phyloP scores from a whole-genome alignment of 2,113 vertebrate genomes.

The Falcunculus frontatus region DNA sequence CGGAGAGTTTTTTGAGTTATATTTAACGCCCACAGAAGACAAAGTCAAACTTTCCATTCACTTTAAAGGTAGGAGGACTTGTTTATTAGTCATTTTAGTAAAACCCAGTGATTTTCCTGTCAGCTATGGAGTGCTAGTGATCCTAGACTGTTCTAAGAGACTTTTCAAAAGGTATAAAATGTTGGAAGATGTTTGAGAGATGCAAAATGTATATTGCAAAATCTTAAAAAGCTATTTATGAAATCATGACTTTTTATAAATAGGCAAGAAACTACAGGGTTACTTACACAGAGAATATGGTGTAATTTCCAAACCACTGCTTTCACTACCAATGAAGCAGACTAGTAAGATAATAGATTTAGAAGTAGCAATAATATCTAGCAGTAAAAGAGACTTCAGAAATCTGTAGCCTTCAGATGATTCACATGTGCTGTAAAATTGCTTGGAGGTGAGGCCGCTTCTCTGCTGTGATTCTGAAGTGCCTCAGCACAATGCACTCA shows the following conservation, averaged over 20 bases:
- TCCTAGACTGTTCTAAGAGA: not conserved
- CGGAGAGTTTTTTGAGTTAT: not conserved
- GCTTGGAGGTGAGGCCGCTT: not conserved
- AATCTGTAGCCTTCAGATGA: not conserved
- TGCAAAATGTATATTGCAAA: not conserved
- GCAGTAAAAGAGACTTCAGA: not conserved
- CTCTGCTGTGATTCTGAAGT: not conserved
- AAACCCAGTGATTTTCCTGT: conserved; percentile 13
- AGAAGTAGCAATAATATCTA: not conserved
- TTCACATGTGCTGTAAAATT: not conserved
- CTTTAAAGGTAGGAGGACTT: conserved; percentile 39
- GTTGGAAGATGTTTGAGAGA: not conserved
- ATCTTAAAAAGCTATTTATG: not conserved
- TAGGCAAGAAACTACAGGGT: not conserved
- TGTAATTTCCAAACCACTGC: not conserved
- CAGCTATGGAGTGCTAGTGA: not conserved
- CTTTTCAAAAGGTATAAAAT: not conserved
- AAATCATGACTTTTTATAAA: not conserved
- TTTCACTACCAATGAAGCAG: not conserved
- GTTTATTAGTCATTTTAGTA: conserved; percentile 29
- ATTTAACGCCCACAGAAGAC: not conserved
- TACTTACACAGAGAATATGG: not conserved
- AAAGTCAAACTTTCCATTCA: conserved; percentile 18
- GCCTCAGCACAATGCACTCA: not conserved
- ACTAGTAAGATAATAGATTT: not conserved